Conservation (phyloP, 2,113 vertebrate species). For the Calidris pygmaea region DNA sequence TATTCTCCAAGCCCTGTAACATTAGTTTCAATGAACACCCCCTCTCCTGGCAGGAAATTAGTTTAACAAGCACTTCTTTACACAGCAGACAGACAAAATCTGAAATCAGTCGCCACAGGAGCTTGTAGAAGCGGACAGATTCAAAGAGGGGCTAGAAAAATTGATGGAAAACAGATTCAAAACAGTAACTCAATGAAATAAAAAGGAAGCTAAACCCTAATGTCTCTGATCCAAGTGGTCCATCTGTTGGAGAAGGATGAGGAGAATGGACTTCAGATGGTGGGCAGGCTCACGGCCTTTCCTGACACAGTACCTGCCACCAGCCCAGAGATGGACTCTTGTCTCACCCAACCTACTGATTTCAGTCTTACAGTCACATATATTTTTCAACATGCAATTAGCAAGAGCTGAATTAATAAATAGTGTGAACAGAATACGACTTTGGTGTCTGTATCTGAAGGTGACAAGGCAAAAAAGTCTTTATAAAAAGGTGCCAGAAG, state of each 20-base stretch:
- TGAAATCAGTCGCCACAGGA: not conserved
- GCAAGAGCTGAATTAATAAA: not conserved
- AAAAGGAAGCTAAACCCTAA: not conserved
- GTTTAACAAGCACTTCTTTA: not conserved
- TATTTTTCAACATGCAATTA: not conserved
- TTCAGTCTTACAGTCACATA: not conserved
- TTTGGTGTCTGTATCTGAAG: not conserved
- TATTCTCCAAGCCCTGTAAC: not conserved
- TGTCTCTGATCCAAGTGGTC: not conserved
- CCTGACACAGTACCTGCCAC: not conserved
- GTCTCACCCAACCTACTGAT: not conserved
- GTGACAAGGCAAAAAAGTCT: not conserved
- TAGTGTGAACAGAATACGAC: not conserved
- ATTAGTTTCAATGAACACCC: not conserved
- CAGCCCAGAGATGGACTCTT: rapidly evolving
- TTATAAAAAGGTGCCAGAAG: not conserved
- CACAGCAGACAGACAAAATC: not conserved
- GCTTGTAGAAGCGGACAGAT: not conserved
- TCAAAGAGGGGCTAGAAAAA: not conserved
- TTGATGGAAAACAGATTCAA: not conserved
- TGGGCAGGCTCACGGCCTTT: not conserved
- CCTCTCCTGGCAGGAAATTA: not conserved
- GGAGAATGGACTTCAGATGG: not conserved
- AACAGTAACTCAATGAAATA: not conserved
- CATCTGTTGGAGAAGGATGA: not conserved